A percentile compares a stretch with the other conserved stretches of the same genome.
phyloP scores from a whole-genome alignment of 2,113 vertebrate species.

The Podocnemis expansa region DNA sequence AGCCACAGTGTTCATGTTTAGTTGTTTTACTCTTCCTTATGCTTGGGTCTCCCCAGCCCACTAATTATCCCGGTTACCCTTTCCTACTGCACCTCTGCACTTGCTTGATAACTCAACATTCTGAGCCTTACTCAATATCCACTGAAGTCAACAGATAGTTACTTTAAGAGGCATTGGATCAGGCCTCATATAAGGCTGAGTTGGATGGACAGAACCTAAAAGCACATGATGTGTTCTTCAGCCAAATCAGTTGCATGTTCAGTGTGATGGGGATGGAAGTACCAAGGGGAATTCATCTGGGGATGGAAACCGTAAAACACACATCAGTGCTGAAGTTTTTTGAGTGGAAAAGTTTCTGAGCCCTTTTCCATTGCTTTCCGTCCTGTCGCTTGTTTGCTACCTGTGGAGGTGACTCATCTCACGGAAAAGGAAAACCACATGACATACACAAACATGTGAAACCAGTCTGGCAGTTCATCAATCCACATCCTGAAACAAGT shows the following conservation, averaged over 20 bases:
- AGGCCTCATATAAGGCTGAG: background rate
- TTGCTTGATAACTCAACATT: background rate
- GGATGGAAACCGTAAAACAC: rapidly evolving
- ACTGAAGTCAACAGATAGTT: background rate
- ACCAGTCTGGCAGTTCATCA: background rate
- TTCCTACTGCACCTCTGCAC: background rate
- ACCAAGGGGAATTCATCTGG: background rate
- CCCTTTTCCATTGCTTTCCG: background rate
- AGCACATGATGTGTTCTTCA: background rate
- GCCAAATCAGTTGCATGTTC: rapidly evolving
- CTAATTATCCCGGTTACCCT: background rate
- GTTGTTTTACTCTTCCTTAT: background rate
- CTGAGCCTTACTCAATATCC: background rate
- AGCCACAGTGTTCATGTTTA: background rate
- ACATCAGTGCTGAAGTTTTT: background rate
- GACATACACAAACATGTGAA: background rate
- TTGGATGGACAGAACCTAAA: background rate
- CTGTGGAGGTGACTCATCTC: background rate
- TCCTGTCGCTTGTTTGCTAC: background rate
- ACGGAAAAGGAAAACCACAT: background rate
- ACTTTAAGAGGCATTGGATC: background rate
- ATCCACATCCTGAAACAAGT: background rate
- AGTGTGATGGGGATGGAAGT: background rate
- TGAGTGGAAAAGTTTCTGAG: rapidly evolving
- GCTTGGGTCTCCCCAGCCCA: background rate